Conservation (phyloP, 30 jellyfish, hydroid and myxozoan species). For the Clytia hemisphaerica region DNA sequence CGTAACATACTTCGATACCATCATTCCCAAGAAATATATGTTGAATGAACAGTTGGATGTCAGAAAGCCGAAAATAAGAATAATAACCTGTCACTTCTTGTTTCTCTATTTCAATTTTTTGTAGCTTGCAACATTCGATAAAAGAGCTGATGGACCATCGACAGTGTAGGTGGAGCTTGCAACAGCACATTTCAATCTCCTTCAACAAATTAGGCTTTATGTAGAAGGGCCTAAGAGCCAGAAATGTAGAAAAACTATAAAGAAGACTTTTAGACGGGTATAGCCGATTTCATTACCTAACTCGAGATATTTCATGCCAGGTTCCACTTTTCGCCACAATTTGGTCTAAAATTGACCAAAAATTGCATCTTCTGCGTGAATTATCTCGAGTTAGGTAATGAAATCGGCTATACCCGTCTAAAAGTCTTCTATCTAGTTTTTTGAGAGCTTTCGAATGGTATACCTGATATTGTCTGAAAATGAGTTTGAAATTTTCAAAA, state of each 20-base stretch:
- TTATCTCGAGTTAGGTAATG: too few relatives aligned
- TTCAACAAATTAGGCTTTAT: not conserved
- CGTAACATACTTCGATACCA: conserved; percentile 8
- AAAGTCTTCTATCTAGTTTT: too few relatives aligned
- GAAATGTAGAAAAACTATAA: not conserved
- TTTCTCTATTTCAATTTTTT: not conserved
- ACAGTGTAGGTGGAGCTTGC: conserved; percentile 6
- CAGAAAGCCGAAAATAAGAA: not conserved
- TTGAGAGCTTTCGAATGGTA: too few relatives aligned
- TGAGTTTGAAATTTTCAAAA: too few relatives aligned
- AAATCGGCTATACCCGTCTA: too few relatives aligned
- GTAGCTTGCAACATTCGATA: conserved; percentile 5
- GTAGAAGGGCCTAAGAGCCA: conserved; percentile 3
- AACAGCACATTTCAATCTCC: conserved; percentile 3
- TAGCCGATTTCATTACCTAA: too few relatives aligned
- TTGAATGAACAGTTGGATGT: conserved; percentile 6
- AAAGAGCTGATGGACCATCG: conserved; percentile 11
- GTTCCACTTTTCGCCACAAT: too few relatives aligned
- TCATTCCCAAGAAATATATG: conserved; percentile 16
- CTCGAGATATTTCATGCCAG: too few relatives aligned
- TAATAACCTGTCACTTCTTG: not conserved
- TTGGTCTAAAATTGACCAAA: too few relatives aligned
- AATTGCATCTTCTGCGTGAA: too few relatives aligned
- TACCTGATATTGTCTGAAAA: too few relatives aligned
- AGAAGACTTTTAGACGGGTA: too few relatives aligned